Evolutionary conservation across 2,113 vertebrate genomes (phyloP).

Genomic region (Dermatemys mawii): DNA sequence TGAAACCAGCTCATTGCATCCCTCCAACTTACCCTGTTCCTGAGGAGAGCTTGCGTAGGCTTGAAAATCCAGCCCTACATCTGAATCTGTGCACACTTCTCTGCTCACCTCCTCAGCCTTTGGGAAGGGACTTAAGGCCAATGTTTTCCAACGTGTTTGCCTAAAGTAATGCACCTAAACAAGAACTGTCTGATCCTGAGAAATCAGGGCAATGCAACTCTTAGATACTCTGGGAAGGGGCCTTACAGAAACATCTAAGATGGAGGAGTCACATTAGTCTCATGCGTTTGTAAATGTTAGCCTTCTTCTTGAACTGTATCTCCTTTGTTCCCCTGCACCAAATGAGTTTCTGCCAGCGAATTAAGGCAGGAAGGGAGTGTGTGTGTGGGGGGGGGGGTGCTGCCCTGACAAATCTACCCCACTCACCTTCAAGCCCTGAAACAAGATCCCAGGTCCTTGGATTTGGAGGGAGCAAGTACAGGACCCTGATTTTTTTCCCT

Average conservation of each 20-base stretch:
- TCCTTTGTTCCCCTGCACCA: not conserved
- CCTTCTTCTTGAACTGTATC: not conserved
- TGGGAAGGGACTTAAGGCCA: not conserved
- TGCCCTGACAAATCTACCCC: not conserved
- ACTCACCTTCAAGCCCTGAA: not conserved
- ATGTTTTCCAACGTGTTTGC: not conserved
- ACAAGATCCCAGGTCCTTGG: not conserved
- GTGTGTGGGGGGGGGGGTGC: not conserved
- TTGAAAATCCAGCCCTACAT: not conserved
- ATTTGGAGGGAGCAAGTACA: not conserved
- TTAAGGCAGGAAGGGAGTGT: not conserved
- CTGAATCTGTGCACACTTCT: not conserved
- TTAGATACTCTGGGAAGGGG: not conserved
- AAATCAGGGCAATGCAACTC: not conserved
- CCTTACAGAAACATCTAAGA: not conserved
- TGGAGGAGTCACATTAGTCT: not conserved
- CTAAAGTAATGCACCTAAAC: not conserved
- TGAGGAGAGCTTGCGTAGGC: not conserved
- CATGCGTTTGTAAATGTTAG: not conserved
- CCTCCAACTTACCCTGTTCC: not conserved
- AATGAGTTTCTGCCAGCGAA: not conserved
- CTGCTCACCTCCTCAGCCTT: not conserved
- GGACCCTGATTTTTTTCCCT: not conserved
- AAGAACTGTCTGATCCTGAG: not conserved
- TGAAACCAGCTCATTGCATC: not conserved